Evolutionary conservation across 2,113 vertebrate species (phyloP).

Genomic region (Anarrhichthys ocellatus): DNA sequence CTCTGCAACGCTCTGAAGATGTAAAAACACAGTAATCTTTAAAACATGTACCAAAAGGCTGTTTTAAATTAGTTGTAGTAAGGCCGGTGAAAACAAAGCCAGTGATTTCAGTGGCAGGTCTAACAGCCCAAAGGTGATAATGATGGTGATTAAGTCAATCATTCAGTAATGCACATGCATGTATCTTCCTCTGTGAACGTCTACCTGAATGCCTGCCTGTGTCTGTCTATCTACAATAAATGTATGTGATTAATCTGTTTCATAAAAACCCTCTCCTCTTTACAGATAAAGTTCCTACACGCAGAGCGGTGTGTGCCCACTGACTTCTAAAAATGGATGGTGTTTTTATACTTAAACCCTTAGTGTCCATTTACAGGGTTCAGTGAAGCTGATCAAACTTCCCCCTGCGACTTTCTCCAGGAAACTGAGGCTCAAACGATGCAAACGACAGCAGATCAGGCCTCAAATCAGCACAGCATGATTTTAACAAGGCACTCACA

Average conservation of each 20-base stretch:
- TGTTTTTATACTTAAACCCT: conserved; percentile 15
- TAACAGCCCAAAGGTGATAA: conserved; percentile 15
- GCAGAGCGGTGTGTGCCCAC: neutral
- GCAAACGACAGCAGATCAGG: conserved; percentile 64
- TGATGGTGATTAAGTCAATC: conserved; percentile 23
- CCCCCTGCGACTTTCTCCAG: conserved; percentile 55
- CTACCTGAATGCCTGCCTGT: neutral
- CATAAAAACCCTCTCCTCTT: conserved; percentile 12
- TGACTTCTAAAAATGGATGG: conserved; percentile 25
- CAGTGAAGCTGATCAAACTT: conserved; percentile 59
- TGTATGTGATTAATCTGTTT: conserved; percentile 11
- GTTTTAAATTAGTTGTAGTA: conserved; percentile 12
- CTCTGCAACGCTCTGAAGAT: neutral
- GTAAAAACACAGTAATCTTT: neutral
- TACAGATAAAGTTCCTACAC: neutral
- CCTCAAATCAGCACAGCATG: conserved; percentile 28
- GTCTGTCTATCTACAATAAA: conserved; percentile 9
- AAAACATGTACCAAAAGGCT: conserved; percentile 8
- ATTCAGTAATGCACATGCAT: conserved; percentile 23
- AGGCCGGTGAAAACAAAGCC: conserved; percentile 25
- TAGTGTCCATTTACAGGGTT: conserved; percentile 33
- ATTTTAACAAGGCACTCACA: conserved; percentile 19
- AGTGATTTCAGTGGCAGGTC: conserved; percentile 24
- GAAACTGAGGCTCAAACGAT: conserved; percentile 50
- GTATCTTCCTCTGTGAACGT: conserved; percentile 11